Evolutionary conservation across 2,113 vertebrate genomes (phyloP).

Genomic region (Tachysurus vachellii): DNA sequence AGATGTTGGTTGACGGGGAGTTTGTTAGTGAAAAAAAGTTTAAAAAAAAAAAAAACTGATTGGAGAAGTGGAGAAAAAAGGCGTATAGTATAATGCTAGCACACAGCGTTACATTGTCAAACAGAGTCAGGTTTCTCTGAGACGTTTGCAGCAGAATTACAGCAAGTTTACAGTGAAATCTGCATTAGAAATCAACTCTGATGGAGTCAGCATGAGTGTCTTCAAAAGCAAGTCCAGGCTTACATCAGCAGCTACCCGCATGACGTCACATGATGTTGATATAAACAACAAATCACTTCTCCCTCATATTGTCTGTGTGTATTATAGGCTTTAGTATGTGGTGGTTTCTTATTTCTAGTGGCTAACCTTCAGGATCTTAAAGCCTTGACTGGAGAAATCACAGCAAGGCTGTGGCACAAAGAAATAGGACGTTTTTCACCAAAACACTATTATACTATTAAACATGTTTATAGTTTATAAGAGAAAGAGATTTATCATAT

Average conservation of each 20-base stretch:
- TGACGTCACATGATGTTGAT: slow-evolving; percentile 1
- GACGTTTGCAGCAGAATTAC: not conserved
- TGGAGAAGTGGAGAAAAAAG: not conserved
- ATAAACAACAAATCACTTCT: slow-evolving; percentile 4
- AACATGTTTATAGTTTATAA: slow-evolving; percentile 28
- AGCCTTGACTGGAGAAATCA: slow-evolving; percentile 29
- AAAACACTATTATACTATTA: not conserved
- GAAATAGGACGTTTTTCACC: not conserved
- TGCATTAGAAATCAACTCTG: slow-evolving; percentile 4
- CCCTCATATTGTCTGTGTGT: slow-evolving; percentile 14
- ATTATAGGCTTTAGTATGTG: slow-evolving; percentile 11
- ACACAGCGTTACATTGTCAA: not conserved
- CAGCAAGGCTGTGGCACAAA: slow-evolving; percentile 30
- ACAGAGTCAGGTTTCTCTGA: slow-evolving; percentile 13
- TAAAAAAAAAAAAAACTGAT: not conserved
- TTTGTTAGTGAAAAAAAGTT: not conserved
- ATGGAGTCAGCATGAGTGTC: not conserved
- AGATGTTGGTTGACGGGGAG: not conserved
- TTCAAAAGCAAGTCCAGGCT: not conserved
- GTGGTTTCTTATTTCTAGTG: slow-evolving; percentile 25
- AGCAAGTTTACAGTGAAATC: not conserved
- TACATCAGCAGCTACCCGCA: not conserved
- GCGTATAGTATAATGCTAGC: not conserved
- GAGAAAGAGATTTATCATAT: not conserved
- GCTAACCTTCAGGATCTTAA: slow-evolving; percentile 2